These are phyloP conservation scores for Drosophila seguyi DNA, from an alignment of 1,140 invertebrate genomes.

Conservation along the genomic window DNA sequence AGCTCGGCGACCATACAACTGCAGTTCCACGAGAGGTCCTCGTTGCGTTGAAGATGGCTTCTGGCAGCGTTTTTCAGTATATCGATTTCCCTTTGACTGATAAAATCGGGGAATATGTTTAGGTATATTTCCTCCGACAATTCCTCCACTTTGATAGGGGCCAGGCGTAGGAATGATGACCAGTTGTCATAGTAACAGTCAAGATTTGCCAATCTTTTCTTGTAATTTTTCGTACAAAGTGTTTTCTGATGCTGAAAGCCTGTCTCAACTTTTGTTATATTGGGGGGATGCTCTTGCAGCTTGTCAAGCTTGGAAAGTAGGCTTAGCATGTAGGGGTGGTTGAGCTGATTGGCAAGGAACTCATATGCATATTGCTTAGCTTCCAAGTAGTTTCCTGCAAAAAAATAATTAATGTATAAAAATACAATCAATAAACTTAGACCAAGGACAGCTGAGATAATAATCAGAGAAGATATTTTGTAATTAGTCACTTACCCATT, in stretches of 20 bases:
- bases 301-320: constrained; percentile 6
- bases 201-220: neutral
- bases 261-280: neutral
- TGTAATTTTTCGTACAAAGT: constrained; percentile 9
- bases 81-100: constrained; percentile 10
- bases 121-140: neutral
- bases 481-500: constrained; percentile 25
- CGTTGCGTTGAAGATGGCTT: constrained; percentile 1
- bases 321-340: constrained; percentile 8
- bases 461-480: too few species aligned
- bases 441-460: too few species aligned
- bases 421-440: too few species aligned
- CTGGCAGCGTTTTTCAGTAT: constrained; percentile 2
- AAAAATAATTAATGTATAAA: too few species aligned
- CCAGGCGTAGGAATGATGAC: constrained; percentile 4
- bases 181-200: neutral
- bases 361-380: constrained; percentile 7
- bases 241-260: neutral
- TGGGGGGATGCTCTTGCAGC: neutral
- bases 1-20: constrained; percentile 15
- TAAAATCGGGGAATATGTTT: neutral
- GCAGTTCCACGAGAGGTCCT: constrained; percentile 7
- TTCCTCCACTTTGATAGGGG: constrained; percentile 12
- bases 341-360: constrained; percentile 3
- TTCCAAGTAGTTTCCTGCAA: constrained; percentile 7